Evolutionary conservation across 2,797 vertebrate genomes (phyloP).

Genomic region (Martes flavigula): DNA sequence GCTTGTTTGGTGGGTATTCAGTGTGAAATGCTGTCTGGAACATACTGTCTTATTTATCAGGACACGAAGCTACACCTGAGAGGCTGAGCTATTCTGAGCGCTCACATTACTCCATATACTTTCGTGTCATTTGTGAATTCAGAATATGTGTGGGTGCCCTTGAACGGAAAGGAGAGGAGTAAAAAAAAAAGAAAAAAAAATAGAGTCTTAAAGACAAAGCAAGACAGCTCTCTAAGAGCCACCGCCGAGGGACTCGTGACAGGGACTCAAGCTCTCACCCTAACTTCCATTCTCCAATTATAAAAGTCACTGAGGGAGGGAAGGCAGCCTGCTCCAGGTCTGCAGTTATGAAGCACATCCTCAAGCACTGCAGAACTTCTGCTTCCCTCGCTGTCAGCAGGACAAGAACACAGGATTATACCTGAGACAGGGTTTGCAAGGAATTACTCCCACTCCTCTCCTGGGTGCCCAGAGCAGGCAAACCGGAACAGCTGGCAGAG

Average conservation of each 20-base stretch:
- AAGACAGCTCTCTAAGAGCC: constrained; percentile 30
- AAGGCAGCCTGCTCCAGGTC: neutral
- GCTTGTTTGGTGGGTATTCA: neutral
- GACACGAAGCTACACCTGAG: constrained; percentile 22
- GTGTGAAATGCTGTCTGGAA: constrained; percentile 41
- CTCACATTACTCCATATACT: constrained; percentile 19
- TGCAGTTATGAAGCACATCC: constrained; percentile 35
- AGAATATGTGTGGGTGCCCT: constrained; percentile 53
- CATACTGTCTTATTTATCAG: constrained; percentile 61
- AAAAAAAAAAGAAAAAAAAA: constrained; percentile 64
- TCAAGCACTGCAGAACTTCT: neutral
- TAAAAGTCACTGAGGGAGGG: neutral
- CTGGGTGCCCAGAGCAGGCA: constrained; percentile 39
- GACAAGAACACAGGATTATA: constrained; percentile 57
- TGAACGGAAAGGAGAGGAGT: neutral
- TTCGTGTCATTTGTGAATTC: constrained; percentile 50
- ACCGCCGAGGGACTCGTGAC: neutral
- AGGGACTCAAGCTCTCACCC: neutral
- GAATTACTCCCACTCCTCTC: constrained; percentile 69
- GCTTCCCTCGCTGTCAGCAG: constrained; percentile 57
- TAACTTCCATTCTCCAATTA: neutral
- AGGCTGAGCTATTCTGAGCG: constrained; percentile 41
- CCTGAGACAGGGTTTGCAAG: neutral
- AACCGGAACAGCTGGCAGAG: constrained; percentile 25
- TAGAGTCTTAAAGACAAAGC: constrained; percentile 53